phyloP scores from a whole-genome alignment of 1,140 invertebrate species.

The Lucilia cuprina region DNA sequence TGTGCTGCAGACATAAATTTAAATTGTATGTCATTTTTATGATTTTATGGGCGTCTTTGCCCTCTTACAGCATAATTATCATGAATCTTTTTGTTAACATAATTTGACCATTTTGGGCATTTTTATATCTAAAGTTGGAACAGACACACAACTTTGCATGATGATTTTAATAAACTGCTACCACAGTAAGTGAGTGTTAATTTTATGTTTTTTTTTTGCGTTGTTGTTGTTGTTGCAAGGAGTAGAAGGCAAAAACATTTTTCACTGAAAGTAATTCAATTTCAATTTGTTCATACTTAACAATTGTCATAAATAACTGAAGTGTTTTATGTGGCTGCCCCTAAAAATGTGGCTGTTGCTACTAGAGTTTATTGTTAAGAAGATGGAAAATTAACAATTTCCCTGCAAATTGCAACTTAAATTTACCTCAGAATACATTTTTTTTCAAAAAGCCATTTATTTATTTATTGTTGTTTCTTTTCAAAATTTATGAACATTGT shows the following conservation, averaged over 20 bases:
- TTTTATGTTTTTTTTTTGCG: not conserved
- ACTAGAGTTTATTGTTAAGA: no score
- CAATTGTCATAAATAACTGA: constrained; percentile 27
- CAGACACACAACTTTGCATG: no score
- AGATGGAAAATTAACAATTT: constrained; percentile 11
- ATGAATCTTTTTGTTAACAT: not conserved
- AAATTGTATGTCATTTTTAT: not conserved
- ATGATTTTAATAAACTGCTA: not conserved
- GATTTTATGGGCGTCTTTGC: not conserved
- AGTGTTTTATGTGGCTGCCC: not conserved
- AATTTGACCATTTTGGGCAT: not conserved
- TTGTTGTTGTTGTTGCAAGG: no score
- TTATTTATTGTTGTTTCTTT: not conserved
- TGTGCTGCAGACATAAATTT: not conserved
- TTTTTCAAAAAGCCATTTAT: constrained; percentile 18
- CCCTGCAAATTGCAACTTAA: no score
- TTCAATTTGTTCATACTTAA: not conserved
- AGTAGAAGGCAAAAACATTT: not conserved
- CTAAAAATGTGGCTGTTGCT: no score
- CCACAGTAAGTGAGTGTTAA: not conserved
- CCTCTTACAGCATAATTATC: not conserved
- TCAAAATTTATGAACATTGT: not conserved
- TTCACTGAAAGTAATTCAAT: constrained; percentile 13
- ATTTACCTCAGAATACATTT: not conserved
- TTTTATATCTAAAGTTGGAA: no score